Evolutionary conservation across 2,113 vertebrate species (phyloP).

Genomic region (Dromaius novaehollandiae): DNA sequence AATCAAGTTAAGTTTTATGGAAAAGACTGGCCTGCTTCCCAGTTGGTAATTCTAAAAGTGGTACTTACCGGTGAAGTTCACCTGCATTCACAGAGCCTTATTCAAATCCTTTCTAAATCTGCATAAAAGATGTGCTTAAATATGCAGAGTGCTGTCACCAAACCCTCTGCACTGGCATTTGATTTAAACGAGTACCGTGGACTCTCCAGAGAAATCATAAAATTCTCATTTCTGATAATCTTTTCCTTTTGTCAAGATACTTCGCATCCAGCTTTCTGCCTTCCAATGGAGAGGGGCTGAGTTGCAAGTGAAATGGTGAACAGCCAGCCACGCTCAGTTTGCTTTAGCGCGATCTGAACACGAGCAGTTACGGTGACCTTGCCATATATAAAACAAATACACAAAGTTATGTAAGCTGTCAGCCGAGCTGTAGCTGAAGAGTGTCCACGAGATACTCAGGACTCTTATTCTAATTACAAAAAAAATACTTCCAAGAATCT

Average conservation of each 20-base stretch:
- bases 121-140: background rate
- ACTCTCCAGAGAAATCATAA: background rate
- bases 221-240: background rate
- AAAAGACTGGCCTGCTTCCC: background rate
- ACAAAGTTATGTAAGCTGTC: slow-evolving; percentile 4
- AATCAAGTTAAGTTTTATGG: background rate
- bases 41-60: background rate
- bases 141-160: background rate
- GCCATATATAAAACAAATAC: background rate
- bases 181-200: background rate
- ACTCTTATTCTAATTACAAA: background rate
- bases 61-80: background rate
- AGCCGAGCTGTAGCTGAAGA: background rate
- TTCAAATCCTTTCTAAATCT: background rate
- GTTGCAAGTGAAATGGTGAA: background rate
- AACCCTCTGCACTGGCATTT: background rate
- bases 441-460: background rate
- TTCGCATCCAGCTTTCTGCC: background rate
- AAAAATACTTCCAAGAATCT: slow-evolving; percentile 7
- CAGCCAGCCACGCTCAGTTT: background rate
- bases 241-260: background rate
- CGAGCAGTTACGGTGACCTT: background rate
- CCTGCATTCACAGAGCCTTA: background rate
- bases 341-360: background rate
- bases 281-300: background rate